Percentiles rank a stretch among this genome's conserved stretches.
These are phyloP conservation scores for Clarias fuscus DNA, from an alignment of 2,797 vertebrate species.

Conservation along the genomic window DNA sequence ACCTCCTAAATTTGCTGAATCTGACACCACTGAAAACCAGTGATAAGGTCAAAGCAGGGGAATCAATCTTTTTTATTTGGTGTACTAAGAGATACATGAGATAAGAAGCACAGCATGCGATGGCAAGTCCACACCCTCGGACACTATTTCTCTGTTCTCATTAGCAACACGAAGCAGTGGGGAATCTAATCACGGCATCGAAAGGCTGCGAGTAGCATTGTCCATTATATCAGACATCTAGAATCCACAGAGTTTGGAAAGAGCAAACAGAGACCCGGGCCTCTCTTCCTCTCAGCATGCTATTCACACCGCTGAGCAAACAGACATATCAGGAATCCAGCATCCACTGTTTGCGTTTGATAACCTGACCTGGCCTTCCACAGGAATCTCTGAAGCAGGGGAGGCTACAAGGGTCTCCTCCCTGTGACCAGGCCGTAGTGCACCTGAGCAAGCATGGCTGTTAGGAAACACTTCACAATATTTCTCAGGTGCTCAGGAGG, in stretches of 20 bases:
- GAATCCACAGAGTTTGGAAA: constrained; percentile 8
- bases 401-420: not conserved
- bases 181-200: constrained; percentile 68
- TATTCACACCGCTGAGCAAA: constrained; percentile 77
- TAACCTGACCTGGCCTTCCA: constrained; percentile 64
- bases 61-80: not conserved
- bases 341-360: constrained; percentile 66
- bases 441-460: constrained; percentile 24
- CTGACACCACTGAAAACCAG: constrained; percentile 9
- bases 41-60: not conserved
- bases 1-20: not conserved
- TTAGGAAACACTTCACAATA: not conserved
- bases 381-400: constrained; percentile 50
- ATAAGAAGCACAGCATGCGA: constrained; percentile 45
- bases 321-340: constrained; percentile 73
- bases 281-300: constrained; percentile 57
- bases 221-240: constrained; percentile 33
- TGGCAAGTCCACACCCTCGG: constrained; percentile 44
- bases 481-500: not conserved
- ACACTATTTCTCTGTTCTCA: constrained; percentile 60
- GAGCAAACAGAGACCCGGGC: constrained; percentile 54
- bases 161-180: constrained; percentile 66
- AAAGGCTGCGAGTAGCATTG: not conserved
- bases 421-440: not conserved
- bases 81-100: constrained; percentile 22